Conservation (phyloP, 2,888 invertebrate genomes). For the Xestoiulus laeticollis region DNA sequence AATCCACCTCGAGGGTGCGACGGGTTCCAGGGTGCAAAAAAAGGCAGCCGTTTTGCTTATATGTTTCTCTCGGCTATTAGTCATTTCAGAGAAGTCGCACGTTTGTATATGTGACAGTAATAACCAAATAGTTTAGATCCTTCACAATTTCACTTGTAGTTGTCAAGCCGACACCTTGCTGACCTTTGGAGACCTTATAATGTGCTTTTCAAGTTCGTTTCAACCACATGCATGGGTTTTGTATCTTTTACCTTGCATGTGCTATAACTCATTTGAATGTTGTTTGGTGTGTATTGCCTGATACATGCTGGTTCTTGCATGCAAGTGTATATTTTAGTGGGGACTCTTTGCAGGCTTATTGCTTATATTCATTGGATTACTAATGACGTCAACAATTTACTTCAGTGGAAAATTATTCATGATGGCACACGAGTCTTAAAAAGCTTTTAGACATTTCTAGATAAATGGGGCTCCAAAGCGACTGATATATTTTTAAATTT, state of each 20-base stretch:
- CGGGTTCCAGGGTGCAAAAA: neutral
- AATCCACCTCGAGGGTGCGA: slow-evolving; percentile 15
- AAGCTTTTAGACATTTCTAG: slow-evolving; percentile 6
- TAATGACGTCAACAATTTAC: no score
- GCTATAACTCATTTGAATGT: slow-evolving; percentile 1
- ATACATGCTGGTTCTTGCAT: no score
- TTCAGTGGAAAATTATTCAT: slow-evolving; percentile 5
- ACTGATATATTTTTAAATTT: neutral
- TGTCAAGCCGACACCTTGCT: slow-evolving; percentile 18
- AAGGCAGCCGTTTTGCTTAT: neutral
- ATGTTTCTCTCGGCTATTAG: slow-evolving; percentile 8
- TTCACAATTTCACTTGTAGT: slow-evolving; percentile 31
- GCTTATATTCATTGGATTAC: no score
- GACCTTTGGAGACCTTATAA: slow-evolving; percentile 14
- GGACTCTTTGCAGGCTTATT: no score
- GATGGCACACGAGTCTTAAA: neutral
- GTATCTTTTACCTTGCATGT: neutral
- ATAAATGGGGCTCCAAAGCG: slow-evolving; percentile 17
- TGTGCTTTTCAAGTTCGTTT: neutral
- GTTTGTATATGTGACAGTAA: slow-evolving; percentile 28
- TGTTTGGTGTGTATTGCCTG: neutral
- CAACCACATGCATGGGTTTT: neutral
- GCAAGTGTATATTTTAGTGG: no score
- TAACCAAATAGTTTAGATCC: slow-evolving; percentile 29
- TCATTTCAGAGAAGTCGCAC: slow-evolving; percentile 34